Evolutionary conservation across 2,888 invertebrate species (phyloP).

Genomic region (Drosophila macrothrix): DNA sequence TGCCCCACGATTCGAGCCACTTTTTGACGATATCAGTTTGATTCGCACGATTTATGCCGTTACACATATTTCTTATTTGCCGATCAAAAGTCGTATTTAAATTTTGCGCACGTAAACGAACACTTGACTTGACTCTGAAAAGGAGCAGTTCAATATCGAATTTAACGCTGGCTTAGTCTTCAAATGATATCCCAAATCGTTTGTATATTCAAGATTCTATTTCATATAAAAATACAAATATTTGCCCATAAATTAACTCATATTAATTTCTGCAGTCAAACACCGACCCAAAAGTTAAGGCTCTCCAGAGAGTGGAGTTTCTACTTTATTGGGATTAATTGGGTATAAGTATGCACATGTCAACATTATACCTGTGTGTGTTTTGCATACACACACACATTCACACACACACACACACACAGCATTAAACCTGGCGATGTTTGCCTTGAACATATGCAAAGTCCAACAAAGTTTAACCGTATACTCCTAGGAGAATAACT

Average conservation of each 20-base stretch:
- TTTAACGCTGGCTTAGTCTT: background rate
- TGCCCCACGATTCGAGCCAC: constrained; percentile 19
- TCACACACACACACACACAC: background rate
- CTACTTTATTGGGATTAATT: constrained; percentile 74
- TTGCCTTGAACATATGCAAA: constrained; percentile 14
- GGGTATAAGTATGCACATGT: constrained; percentile 61
- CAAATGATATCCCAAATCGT: background rate
- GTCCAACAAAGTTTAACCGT: constrained; percentile 26
- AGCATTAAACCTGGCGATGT: constrained; percentile 13
- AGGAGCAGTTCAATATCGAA: background rate
- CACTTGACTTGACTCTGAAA: background rate
- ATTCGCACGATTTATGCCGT: constrained; percentile 31
- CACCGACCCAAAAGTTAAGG: constrained; percentile 25
- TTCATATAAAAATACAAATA: background rate
- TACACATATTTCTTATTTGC: background rate
- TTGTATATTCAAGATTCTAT: background rate
- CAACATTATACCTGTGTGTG: constrained; percentile 23
- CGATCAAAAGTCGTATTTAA: background rate
- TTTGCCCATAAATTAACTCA: background rate
- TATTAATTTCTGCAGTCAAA: constrained; percentile 13
- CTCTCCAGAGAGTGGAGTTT: constrained; percentile 27
- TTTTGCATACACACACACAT: background rate
- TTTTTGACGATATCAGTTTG: constrained; percentile 6
- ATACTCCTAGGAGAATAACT: constrained; percentile 20
- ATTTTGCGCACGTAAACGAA: constrained; percentile 26